Evolutionary conservation across 2,888 invertebrate species (phyloP).

Genomic region (Ormia ochracea): DNA sequence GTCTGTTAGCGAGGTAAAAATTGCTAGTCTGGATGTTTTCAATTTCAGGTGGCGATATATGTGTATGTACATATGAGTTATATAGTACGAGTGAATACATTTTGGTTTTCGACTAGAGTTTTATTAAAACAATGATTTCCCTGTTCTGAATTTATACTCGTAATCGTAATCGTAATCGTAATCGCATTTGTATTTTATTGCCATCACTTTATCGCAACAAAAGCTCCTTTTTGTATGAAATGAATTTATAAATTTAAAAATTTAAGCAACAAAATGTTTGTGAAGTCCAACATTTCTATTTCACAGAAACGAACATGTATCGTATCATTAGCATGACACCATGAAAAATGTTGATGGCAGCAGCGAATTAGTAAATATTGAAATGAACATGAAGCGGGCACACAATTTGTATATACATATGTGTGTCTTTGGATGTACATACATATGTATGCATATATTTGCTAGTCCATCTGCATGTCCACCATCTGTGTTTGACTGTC

Average conservation of each 20-base stretch:
- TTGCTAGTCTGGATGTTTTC: no score
- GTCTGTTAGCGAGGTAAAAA: no score
- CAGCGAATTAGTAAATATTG: conserved; percentile 33
- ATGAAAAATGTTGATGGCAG: conserved; percentile 22
- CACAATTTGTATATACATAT: not conserved
- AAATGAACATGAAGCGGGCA: conserved; percentile 1
- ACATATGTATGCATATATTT: not conserved
- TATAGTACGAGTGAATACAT: no score
- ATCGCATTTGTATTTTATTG: not conserved
- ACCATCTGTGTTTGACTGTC: conserved; percentile 42
- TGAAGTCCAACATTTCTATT: not conserved
- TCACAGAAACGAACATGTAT: not conserved
- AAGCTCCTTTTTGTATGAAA: not conserved
- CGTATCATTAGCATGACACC: conserved; percentile 37
- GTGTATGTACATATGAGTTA: no score
- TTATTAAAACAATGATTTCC: conserved; percentile 13
- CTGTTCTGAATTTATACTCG: conserved; percentile 26
- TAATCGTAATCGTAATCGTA: no score
- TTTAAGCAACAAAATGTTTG: not conserved
- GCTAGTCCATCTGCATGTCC: conserved; percentile 40
- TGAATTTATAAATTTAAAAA: not conserved
- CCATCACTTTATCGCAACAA: not conserved
- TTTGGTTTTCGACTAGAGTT: no score
- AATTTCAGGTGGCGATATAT: no score
- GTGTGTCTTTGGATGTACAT: not conserved